phyloP scores from a whole-genome alignment of 2,888 invertebrate species.

The Azorinus chamasolen region DNA sequence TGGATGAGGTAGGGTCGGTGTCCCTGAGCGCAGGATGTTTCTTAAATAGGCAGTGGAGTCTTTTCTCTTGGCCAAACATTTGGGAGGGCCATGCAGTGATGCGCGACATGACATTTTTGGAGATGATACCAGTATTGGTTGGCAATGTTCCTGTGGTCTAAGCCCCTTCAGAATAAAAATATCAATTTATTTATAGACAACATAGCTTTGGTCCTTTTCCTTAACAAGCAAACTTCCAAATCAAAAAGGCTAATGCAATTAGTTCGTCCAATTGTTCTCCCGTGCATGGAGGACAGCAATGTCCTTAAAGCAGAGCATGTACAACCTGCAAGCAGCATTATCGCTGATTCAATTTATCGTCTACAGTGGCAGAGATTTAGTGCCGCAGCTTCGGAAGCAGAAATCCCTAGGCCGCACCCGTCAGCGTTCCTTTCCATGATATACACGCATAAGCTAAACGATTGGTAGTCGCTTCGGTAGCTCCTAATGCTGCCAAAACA shows the following conservation, averaged over 20 bases:
- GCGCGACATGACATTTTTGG: constrained; percentile 4
- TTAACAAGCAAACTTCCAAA: constrained; percentile 32
- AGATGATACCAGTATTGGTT: constrained; percentile 13
- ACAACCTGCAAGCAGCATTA: constrained; percentile 9
- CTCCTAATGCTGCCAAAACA: neutral
- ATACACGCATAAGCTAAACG: neutral
- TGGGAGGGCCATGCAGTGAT: neutral
- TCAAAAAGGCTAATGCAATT: constrained; percentile 26
- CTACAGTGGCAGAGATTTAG: constrained; percentile 12
- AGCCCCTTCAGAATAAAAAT: constrained; percentile 6
- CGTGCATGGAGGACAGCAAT: constrained; percentile 19
- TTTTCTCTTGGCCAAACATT: neutral
- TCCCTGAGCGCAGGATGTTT: neutral
- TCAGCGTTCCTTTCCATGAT: constrained; percentile 5
- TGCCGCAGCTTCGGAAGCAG: neutral
- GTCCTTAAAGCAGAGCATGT: constrained; percentile 5
- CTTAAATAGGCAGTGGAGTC: neutral
- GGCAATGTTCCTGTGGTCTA: constrained; percentile 4
- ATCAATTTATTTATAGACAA: constrained; percentile 21
- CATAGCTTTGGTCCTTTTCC: constrained; percentile 11
- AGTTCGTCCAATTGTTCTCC: constrained; percentile 8
- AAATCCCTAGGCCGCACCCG: neutral
- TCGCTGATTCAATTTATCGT: constrained; percentile 27
- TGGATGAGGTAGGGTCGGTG: constrained; percentile 32
- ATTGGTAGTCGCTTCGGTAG: neutral